phyloP scores from a whole-genome alignment of 2,113 vertebrate species.

The Acanthisitta chloris region DNA sequence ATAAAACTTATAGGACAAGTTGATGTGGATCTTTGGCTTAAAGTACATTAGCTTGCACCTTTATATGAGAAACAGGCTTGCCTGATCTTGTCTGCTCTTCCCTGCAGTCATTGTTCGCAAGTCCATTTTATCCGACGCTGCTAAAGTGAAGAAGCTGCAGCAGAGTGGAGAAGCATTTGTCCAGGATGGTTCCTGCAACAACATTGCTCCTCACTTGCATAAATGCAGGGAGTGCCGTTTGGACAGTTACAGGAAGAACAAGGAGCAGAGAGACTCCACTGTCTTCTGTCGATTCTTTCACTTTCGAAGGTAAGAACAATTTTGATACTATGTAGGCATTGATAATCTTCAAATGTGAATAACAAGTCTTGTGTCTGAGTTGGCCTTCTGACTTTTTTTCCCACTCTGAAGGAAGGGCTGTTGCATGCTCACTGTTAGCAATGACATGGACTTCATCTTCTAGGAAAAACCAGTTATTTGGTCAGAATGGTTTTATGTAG shows the following conservation, averaged over 20 bases:
- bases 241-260: conserved; percentile 78
- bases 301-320: conserved; percentile 70
- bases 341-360: background rate
- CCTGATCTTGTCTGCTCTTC: background rate
- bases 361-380: accelerated
- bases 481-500: background rate
- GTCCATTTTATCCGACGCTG: conserved; percentile 73
- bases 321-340: accelerated
- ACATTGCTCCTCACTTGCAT: conserved; percentile 75
- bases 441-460: background rate
- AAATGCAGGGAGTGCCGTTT: conserved; percentile 80
- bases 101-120: conserved; percentile 64
- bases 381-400: background rate
- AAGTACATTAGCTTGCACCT: background rate
- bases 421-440: background rate
- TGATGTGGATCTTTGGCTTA: accelerated
- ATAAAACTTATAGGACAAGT: background rate
- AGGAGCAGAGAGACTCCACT: conserved; percentile 75
- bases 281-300: conserved; percentile 84
- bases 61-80: background rate
- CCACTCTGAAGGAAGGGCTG: background rate
- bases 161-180: conserved; percentile 78
- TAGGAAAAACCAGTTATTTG: background rate
- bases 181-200: conserved; percentile 79
- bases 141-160: conserved; percentile 76